These are phyloP conservation scores for Eulemur albifrons DNA, from an alignment of 2,797 vertebrate genomes.

Conservation along the genomic window DNA sequence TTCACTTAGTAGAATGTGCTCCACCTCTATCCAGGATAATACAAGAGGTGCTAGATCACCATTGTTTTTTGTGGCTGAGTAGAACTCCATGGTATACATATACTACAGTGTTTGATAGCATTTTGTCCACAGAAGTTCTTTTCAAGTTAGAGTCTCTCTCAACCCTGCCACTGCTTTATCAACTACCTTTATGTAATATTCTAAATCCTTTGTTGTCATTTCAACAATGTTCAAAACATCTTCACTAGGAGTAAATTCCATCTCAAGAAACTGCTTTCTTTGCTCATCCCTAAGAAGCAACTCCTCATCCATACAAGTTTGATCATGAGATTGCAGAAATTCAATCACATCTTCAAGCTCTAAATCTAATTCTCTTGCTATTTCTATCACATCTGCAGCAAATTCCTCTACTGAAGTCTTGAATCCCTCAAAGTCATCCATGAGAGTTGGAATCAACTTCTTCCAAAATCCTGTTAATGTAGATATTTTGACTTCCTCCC, in stretches of 20 bases:
- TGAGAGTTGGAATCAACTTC: background rate
- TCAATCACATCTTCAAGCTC: background rate
- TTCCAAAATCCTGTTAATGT: background rate
- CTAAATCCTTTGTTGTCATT: background rate
- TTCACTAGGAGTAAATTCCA: background rate
- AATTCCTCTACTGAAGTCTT: background rate
- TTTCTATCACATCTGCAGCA: no score
- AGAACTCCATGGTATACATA: no score
- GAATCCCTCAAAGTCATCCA: background rate
- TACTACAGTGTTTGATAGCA: background rate
- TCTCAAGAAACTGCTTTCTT: background rate
- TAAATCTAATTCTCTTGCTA: background rate
- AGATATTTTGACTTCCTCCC: no score
- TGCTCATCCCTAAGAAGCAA: background rate
- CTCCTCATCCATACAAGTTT: background rate
- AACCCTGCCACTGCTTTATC: background rate
- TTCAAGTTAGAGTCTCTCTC: background rate
- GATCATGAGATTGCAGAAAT: background rate
- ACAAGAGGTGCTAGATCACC: no score
- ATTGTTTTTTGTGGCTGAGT: no score
- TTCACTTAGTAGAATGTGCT: no score
- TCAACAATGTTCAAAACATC: background rate
- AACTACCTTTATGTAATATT: background rate
- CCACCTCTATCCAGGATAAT: no score
- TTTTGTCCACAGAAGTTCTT: background rate